Base-by-base conservation (phyloP, 2,797 vertebrate genomes). In the Pseudochirops cupreus region DNA sequence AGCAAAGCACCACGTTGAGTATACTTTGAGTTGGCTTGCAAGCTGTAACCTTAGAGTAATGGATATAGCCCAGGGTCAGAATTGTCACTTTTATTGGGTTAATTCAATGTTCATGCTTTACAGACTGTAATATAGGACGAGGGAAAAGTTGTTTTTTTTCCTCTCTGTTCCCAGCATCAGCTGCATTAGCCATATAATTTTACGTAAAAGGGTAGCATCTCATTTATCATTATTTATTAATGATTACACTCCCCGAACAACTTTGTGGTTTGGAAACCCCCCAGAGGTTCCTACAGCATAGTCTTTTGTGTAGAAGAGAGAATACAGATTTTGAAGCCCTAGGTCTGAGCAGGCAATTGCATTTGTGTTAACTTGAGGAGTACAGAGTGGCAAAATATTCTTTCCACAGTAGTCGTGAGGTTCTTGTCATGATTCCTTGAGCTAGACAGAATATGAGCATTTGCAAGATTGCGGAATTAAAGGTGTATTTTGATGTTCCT, bases 11-110 rank as follows among this genome's bases (percentile, higher is more conserved):
- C 96, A 96, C 95, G 97, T 82, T 97, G 97, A 98, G 97, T 97
- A 97, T 95, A 98, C 98, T 97, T 97, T 97, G 92, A 95, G 92
- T 98, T 98, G 98, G 97, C 96, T 98, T 98, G 97, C 97, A 96
- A 96, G 97, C 98, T 97, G 95, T 29, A 52, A 97, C 96, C 98
- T 97, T 98, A 93, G 95, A 98, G 96, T 97, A 97, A 97, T 97
- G 97, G 96, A 92, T 92, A 97, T 96, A 98, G 96, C 93, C 97
- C 55, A 97, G 96, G 96, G 98, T 57, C 93, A 97, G 95, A 98
- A 97, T 59, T 91, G 96, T 97, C 97, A 97, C 97, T 98, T 98
- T 98, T 98, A 92, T 97, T 97, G 96, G 91, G 98, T 97, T 98
- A 95, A 98, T 96, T 98, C 91, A 97, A 95, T 26, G 59, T 93